Evolutionary conservation across 2,797 vertebrate species (phyloP), one percentile per base, ranked within the genome.

Genomic region (Gallirallus australis): DNA sequence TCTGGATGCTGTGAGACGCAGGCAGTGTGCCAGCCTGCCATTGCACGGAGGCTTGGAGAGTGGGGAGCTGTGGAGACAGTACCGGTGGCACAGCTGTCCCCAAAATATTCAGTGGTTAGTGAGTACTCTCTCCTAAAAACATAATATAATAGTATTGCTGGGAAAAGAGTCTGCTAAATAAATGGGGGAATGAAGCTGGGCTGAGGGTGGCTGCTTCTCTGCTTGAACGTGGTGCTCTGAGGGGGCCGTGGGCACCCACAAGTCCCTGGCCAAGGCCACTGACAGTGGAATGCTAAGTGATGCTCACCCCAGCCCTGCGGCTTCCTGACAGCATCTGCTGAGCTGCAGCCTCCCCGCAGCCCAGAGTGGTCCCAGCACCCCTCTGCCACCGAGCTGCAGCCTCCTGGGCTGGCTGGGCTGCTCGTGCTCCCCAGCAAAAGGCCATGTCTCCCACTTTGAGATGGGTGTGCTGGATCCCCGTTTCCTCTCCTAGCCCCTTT

Each of bases 361-460:
- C 11, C 37, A 37, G 37, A 37, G 37, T 11, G 37, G 37, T 37
- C 37, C 37, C 37, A 37, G 37, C 37, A 37, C 37, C 37, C 37
- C 37, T 37, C 37, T 37, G 16, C 75, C n/a, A 42, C 0, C 0
- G 21, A 23, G 52, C 30, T 7, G 0, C 59, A 0, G 2, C 0
- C 0, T 7, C 61, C 76, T 0, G 0, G 45, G 30, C 52, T 54
- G 35, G 7, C 45, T 17, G 8, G 47, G 35, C 30, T 71, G 87
- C 53, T 57, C 14, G 2, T 2, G 0, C 13, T 54, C 35, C 47
- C 57, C 0, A 0, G 50, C 39, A 27, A 52, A 52, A 57, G 33
- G 24, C 61, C 2, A 3, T 4, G 0, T 68, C 52, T 88, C 70
- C 18, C 63, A 2, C 31, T 81, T 48, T 21, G 30, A 37, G 47